Base-by-base conservation (phyloP, 64 coral and sea anemone species). In the Montipora sp. region DNA sequence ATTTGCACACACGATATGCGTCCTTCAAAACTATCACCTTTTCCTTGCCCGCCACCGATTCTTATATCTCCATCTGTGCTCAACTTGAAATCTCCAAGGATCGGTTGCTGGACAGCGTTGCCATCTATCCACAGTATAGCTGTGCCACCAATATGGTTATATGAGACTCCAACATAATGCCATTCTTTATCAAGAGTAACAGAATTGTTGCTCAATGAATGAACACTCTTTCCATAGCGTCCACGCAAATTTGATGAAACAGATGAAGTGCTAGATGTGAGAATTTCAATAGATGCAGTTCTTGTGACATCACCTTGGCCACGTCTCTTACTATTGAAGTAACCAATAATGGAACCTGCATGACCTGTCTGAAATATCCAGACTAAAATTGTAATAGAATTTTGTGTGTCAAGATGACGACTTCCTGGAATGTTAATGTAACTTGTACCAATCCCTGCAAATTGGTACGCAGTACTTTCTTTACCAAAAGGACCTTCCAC, bases 1-100 rank as follows among this genome's bases (percentile, higher is more conserved):
- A 96, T 91, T 71, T 96, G 89, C 45, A 93, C 9, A 80, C 91
- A 93, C 16, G 91, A 93, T 65, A 93, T 93, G 60, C 75, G 75
- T 48, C 91, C 91, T 36, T 74, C 43, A 73, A 93, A 93, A 66
- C 84, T 87, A 3, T 84, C 55, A 7, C 61, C 73, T 27, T 93
- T 77, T 3, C 57, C 61, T 47, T 85, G 58, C 14, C 76, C 12
- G 6, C 83, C 53, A 23, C 91, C 91, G 16, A 93, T 76, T 18
- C 60, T 75, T 71, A 93, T 47, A 19, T 79, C n/a, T 13, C 76
- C 27, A 7, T 72, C 12, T 2, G 83, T 93, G 9, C 86, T 88
- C 79, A 93, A 88, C 10, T 93, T 48, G 0, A 93, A 5, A 5
- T 73, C 80, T 5, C 75, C 65, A 5, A 93, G 12, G 55, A 73